Percentiles rank a stretch among this genome's conserved stretches.
phyloP scores from a whole-genome alignment of 2,888 invertebrate species.

The Heterodera filipjevi region DNA sequence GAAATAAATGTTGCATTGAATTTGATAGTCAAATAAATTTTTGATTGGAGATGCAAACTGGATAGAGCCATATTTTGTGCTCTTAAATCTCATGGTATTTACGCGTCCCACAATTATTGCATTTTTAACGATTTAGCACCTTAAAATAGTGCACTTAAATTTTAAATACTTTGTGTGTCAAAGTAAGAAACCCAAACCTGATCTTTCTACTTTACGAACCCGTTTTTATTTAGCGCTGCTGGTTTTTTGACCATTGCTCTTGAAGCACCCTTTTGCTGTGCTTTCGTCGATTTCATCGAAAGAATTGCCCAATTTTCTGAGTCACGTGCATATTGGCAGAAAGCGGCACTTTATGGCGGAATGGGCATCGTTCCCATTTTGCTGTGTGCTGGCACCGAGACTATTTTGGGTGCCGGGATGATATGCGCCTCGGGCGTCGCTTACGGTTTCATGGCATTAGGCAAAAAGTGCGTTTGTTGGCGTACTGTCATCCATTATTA shows the following conservation, averaged over 20 bases:
- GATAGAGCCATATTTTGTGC: no score
- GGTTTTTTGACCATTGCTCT: constrained; percentile 85
- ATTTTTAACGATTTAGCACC: no score
- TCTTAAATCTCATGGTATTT: no score
- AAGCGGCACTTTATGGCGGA: constrained; percentile 56
- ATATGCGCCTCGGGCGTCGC: constrained; percentile 85
- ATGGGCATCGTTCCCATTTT: constrained; percentile 72
- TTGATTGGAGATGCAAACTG: no score
- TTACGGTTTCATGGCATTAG: constrained; percentile 91
- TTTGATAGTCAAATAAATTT: no score
- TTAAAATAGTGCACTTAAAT: no score
- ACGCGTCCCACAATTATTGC: no score
- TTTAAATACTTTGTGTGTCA: no score
- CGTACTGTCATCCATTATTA: neutral
- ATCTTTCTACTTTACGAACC: no score
- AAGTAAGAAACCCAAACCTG: no score
- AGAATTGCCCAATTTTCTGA: constrained; percentile 76
- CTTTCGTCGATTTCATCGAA: constrained; percentile 92
- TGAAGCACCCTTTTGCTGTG: constrained; percentile 95
- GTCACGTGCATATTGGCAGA: constrained; percentile 61
- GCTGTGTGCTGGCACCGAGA: constrained; percentile 77
- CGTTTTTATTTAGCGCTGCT: constrained; percentile 70
- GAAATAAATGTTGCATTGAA: no score
- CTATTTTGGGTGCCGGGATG: constrained; percentile 83
- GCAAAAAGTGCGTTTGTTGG: constrained; percentile 78